Evolutionary conservation across 1,140 invertebrate genomes (phyloP).

Genomic region (Zophobas morio): DNA sequence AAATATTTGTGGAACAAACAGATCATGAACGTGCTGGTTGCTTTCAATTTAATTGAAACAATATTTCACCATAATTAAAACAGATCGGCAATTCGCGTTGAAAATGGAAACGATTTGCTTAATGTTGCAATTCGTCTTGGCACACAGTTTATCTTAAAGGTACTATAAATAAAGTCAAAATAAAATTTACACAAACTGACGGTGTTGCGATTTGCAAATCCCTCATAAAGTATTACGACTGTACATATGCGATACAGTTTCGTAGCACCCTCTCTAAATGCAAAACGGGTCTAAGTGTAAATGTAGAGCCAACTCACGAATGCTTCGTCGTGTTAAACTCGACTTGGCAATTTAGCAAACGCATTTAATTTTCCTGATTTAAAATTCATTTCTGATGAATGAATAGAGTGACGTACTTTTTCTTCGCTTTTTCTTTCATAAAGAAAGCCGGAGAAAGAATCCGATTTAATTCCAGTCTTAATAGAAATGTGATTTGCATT

Average conservation of each 20-base stretch:
- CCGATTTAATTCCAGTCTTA: constrained; percentile 26
- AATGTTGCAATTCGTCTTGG: constrained; percentile 4
- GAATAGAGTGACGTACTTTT: constrained; percentile 16
- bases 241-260: constrained; percentile 39
- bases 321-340: constrained; percentile 29
- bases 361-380: constrained; percentile 39
- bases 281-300: constrained; percentile 32
- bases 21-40: too few species aligned
- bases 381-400: constrained; percentile 31
- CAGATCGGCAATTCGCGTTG: neutral
- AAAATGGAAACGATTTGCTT: neutral
- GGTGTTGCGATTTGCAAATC: constrained; percentile 39
- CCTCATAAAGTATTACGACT: constrained; percentile 34
- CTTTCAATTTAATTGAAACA: too few species aligned
- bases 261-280: constrained; percentile 36
- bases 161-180: constrained; percentile 24
- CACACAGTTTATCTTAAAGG: neutral
- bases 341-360: constrained; percentile 37
- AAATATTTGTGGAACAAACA: too few species aligned
- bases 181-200: constrained; percentile 36
- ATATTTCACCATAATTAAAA: constrained; percentile 8
- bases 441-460: constrained; percentile 6
- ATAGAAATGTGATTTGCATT: constrained; percentile 32
- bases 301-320: constrained; percentile 20
- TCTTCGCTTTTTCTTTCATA: constrained; percentile 1